phyloP scores from a whole-genome alignment of 2,113 vertebrate species.

The Terrapene triunguis region DNA sequence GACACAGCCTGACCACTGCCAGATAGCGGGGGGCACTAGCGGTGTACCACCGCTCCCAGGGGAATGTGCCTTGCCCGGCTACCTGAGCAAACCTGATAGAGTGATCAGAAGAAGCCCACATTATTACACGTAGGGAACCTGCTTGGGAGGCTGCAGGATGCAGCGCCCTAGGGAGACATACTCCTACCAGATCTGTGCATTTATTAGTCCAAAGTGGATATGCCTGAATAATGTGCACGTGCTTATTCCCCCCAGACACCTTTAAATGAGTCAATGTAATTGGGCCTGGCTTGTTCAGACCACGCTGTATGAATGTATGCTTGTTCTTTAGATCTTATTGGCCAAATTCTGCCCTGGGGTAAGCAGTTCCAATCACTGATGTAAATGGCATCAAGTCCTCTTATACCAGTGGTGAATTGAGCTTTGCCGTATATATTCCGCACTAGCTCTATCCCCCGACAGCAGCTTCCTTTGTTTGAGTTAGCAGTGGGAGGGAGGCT shows the following conservation, averaged over 20 bases:
- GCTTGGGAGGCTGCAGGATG: no score
- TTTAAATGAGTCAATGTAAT: not conserved
- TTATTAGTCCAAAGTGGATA: not conserved
- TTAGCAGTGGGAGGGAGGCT: not conserved
- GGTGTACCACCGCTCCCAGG: not conserved
- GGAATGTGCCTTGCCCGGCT: not conserved
- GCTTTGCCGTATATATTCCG: not conserved
- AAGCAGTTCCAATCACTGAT: not conserved
- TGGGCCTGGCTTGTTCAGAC: not conserved
- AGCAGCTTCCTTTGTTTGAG: not conserved
- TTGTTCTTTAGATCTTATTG: not conserved
- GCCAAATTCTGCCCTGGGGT: not conserved
- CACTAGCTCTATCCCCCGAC: no score
- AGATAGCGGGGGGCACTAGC: no score
- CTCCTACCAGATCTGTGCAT: no score
- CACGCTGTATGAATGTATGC: not conserved
- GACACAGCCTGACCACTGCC: not conserved
- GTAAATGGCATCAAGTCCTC: not conserved
- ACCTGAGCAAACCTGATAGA: not conserved
- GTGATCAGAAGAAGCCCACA: not conserved
- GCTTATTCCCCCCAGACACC: not conserved
- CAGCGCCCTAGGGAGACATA: not conserved
- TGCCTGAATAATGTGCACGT: not conserved
- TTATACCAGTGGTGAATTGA: not conserved
- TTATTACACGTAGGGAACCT: not conserved